A percentile compares a stretch with the other conserved stretches of the same genome.
phyloP scores from a whole-genome alignment of 2,888 invertebrate genomes.

The Antheraea assamensis region DNA sequence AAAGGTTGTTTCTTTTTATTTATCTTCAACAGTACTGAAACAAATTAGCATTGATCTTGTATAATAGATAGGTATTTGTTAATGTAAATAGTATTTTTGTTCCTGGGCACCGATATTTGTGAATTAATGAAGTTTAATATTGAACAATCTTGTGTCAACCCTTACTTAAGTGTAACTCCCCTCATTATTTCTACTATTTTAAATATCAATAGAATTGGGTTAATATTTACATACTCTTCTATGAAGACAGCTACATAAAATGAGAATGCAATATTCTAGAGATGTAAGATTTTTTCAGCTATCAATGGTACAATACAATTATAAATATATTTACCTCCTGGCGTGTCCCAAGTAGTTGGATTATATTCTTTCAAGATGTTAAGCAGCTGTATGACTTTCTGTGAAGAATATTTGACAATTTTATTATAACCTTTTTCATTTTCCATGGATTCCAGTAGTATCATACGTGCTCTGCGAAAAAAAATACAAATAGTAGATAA shows the following conservation, averaged over 20 bases:
- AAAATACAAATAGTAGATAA: neutral
- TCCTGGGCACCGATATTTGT: neutral
- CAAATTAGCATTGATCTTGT: neutral
- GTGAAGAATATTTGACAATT: conserved; percentile 83
- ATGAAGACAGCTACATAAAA: neutral
- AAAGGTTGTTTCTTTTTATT: conserved; percentile 71
- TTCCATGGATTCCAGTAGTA: conserved; percentile 78
- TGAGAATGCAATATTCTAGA: neutral
- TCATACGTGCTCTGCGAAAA: conserved; percentile 64
- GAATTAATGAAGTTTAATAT: too few species aligned
- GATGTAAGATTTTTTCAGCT: neutral
- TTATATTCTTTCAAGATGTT: conserved; percentile 83
- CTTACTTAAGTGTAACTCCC: too few species aligned
- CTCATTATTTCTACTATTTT: too few species aligned
- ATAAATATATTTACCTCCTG: conserved; percentile 44
- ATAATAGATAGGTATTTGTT: neutral
- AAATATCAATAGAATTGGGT: too few species aligned
- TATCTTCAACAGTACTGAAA: conserved; percentile 50
- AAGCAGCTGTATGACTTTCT: conserved; percentile 85
- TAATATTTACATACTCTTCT: too few species aligned
- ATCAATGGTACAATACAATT: neutral
- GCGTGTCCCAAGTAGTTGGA: conserved; percentile 43
- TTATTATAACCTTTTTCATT: conserved; percentile 60
- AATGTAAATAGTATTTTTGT: neutral
- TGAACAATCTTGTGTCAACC: too few species aligned